Base-by-base conservation (phyloP, 2,113 vertebrate species). In the Ceuthmochares aereus region DNA sequence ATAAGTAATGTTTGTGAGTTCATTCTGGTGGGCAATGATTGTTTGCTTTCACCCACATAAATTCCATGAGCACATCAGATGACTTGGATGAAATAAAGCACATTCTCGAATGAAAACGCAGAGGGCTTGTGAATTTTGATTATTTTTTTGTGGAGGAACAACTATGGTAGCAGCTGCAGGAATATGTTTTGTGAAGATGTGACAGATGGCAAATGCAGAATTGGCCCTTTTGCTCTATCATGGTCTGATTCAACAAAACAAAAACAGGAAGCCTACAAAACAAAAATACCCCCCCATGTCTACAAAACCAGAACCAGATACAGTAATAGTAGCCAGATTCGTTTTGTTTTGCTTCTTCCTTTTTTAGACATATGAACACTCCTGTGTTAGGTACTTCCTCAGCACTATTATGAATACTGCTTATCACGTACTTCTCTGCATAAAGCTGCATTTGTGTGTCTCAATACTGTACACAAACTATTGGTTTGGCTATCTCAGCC, bases 141-240 rank as follows among this genome's bases (percentile, higher is more conserved):
- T 47, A 42, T 63, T 75, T 83, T 84, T 84, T 83, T 92, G 32
- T 70, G 60, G 26, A 95, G 34, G 26, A 77, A 56, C 55, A 56
- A 81, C 56, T 67, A 93, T 15, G 8, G 18, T 74, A 72, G 90
- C 75, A 95, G 88, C 75, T 92, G 72, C 83, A 94, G 67, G 83
- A 95, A 77, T 90, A 80, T 47, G 34, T 77, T 89, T 88, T 86
- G 42, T 88, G 37, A 72, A 77, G 59, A 86, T 83, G 21, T 27
- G 77, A 92, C 88, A 93, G 96, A 93, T 83, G 83, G 72, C 52
- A 93, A 72, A 92, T 63, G 56, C 43, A 88, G 43, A 94, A 93
- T 40, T 20, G 76, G 27, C 29, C 52, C 37, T 93, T 92, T 70
- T 78, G 68, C 26, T 89, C 64, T 70, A 15, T 63, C 36, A 27